Percentiles rank a stretch among this genome's conserved stretches.
Evolutionary conservation across 2,888 invertebrate species (phyloP).

Genomic region (Agonum fuliginosum): DNA sequence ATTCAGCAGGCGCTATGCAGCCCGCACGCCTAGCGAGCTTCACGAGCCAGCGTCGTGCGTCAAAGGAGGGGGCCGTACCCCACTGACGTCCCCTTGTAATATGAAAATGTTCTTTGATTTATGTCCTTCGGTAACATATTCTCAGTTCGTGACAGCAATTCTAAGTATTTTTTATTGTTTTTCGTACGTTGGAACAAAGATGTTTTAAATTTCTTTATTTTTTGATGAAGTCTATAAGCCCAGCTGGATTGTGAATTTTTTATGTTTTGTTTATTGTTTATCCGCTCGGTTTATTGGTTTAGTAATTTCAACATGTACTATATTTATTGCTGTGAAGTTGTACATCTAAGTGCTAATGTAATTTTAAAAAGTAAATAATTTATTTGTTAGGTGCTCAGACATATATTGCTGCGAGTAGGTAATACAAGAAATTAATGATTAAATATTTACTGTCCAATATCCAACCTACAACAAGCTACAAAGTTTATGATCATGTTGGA

Average conservation of each 20-base stretch:
- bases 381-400: background rate
- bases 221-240: conserved; percentile 31
- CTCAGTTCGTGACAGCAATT: conserved; percentile 71
- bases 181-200: conserved; percentile 58
- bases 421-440: background rate
- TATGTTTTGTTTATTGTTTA: conserved; percentile 15
- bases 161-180: conserved; percentile 73
- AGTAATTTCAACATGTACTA: background rate
- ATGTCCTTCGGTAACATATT: conserved; percentile 69
- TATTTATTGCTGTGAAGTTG: background rate
- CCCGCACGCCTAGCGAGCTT: background rate
- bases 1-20: conserved; percentile 45
- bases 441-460: background rate
- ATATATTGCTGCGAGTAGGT: background rate
- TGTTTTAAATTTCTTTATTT: conserved; percentile 50
- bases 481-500: background rate
- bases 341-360: background rate
- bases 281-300: background rate
- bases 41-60: conserved; percentile 2
- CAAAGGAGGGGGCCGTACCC: background rate
- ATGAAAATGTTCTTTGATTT: conserved; percentile 69
- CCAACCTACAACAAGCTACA: background rate
- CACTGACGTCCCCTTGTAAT: conserved; percentile 49
- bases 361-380: background rate
- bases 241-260: background rate